These are phyloP conservation scores for Perca flavescens DNA, from an alignment of 2,113 vertebrate genomes.

Conservation along the genomic window DNA sequence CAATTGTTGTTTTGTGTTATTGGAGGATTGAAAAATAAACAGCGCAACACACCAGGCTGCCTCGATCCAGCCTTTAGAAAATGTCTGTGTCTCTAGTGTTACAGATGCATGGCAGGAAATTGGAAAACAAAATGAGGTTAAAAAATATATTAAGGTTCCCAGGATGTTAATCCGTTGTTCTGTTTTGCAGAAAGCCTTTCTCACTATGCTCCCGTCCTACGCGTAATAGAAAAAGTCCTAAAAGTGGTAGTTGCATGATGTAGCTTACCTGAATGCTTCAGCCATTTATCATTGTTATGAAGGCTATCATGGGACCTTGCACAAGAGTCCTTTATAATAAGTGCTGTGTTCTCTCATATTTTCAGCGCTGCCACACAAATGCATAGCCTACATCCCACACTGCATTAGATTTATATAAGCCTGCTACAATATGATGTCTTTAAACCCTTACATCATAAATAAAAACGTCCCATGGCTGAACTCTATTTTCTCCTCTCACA, in stretches of 20 bases:
- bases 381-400: slow-evolving; percentile 31
- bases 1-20: slow-evolving; percentile 30
- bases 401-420: slow-evolving; percentile 46
- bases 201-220: slow-evolving; percentile 10
- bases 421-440: slow-evolving; percentile 7
- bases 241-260: slow-evolving; percentile 56
- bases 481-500: not conserved
- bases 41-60: slow-evolving; percentile 1
- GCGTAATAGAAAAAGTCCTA: slow-evolving; percentile 33
- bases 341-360: slow-evolving; percentile 60
- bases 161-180: slow-evolving; percentile 35
- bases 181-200: slow-evolving; percentile 39
- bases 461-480: slow-evolving; percentile 1
- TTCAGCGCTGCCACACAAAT: slow-evolving; percentile 62
- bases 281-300: slow-evolving; percentile 79
- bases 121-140: slow-evolving; percentile 43
- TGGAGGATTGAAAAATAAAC: slow-evolving; percentile 20
- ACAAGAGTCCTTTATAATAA: slow-evolving; percentile 73
- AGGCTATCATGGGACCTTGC: slow-evolving; percentile 74
- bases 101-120: slow-evolving; percentile 26
- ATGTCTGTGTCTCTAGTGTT: not conserved
- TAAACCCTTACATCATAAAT: slow-evolving; percentile 25
- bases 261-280: slow-evolving; percentile 45
- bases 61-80: slow-evolving; percentile 11
- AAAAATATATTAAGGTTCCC: slow-evolving; percentile 27